phyloP scores from a whole-genome alignment of 2,113 vertebrate species.

The Corynorhinus townsendii region DNA sequence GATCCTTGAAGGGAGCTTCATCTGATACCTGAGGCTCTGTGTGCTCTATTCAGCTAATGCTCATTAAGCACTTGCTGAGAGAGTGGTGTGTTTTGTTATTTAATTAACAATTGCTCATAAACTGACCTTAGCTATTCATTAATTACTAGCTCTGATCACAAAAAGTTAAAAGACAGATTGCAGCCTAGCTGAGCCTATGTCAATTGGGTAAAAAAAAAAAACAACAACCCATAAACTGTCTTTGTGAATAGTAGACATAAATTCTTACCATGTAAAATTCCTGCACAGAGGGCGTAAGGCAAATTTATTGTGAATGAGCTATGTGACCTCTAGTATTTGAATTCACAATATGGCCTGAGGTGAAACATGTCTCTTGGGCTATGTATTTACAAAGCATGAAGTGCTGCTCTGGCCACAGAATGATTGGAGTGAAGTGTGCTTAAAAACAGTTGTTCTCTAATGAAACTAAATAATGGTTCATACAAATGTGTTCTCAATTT shows the following conservation, averaged over 20 bases:
- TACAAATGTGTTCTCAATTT: background rate
- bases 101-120: background rate
- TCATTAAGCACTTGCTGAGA: background rate
- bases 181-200: background rate
- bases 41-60: background rate
- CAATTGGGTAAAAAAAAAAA: conserved; percentile 19
- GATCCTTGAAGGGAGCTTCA: background rate
- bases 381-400: background rate
- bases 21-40: background rate
- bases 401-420: background rate
- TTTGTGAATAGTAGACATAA: background rate
- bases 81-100: background rate
- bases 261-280: background rate
- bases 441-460: background rate
- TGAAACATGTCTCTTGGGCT: background rate
- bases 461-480: background rate
- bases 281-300: background rate
- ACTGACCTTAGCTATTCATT: background rate
- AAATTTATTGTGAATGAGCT: background rate
- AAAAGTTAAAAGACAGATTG: background rate
- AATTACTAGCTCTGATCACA: background rate
- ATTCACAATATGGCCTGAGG: background rate
- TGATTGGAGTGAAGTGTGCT: background rate
- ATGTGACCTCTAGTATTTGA: background rate
- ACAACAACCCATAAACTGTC: background rate